Evolutionary conservation across 2,113 vertebrate genomes (phyloP), one percentile per base, ranked within the genome.

Genomic region (Addax nasomaculatus): DNA sequence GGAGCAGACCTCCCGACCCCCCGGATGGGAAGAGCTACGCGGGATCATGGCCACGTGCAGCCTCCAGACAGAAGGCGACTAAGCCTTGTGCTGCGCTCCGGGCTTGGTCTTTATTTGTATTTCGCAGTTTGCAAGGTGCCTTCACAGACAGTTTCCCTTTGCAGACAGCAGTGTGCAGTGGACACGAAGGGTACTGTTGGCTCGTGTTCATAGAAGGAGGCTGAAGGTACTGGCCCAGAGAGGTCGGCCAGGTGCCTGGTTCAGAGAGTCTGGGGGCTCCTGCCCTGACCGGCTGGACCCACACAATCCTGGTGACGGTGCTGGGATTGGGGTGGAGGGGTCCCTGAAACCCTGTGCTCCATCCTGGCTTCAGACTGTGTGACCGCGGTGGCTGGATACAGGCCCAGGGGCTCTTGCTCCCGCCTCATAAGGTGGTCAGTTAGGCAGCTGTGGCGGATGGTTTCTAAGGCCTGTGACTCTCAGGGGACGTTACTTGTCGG

Each of bases 71-170:
- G 45, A 27, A 39, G 14, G 58, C 1, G 7, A 25, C 57, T 14
- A 10, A 27, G 53, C 11, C 13, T 88, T 17, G 15, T 0, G 0
- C 30, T 19, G 12, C 9, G 10, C 15, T 16, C 2, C 0, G 0
- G 10, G 15, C 23, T 57, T 27, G 4, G 55, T 76, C 29, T 93
- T 88, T 57, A 33, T 25, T 84, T 81, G 21, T 33, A 4, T 17
- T 92, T 92, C 2, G 14, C 14, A 58, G 4, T 87, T 30, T 43
- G 43, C 43, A 43, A 43, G 25, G 51, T 84, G 33, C 27, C 70
- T 93, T 93, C 55, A 43, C 29, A 53, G 49, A 33, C 1, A 17
- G 0, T 6, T 81, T 93, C 90, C n/a, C 36, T 73, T 96, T 55
- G 5, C 43, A 62, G 21, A 64, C 27, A 49, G 84, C 25, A 43